Base-by-base conservation (phyloP, 2,888 invertebrate genomes). In the Adelphocoris suturalis region DNA sequence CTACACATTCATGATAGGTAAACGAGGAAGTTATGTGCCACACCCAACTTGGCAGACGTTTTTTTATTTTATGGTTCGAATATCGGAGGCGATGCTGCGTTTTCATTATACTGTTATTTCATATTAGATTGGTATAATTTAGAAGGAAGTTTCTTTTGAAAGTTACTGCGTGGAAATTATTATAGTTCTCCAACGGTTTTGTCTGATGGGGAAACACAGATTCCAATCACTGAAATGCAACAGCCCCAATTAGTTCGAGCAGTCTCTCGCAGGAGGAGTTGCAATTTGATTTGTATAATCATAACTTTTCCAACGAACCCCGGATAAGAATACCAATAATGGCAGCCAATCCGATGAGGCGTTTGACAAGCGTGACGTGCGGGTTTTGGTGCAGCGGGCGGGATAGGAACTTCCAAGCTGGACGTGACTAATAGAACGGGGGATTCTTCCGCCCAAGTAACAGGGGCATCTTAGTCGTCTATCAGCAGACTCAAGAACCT, bases 191-290 rank as follows among this genome's bases (percentile, higher is more conserved):
- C 23, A 68, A 12, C n/a, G 68, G n/a, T 68, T 68, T 68, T 68
- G 68, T 68, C 68, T 68, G 23, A 68, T 23, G 68, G 27, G 68
- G 68, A 68, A 68, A 23, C 27, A 68, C 68, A 68, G 68, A 68
- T 23, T 23, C 23, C 68, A 11, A 68, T 68, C 68, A 68, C 23
- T 11, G 68, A 23, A 23, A 57, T 57, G 19, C 23, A 52, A 52
- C 23, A 5, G 19, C 68, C 19, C 5, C 23, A 68, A 68, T 68
- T 23, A 68, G 68, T 23, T 68, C 68, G 19, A 23, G 68, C 68
- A 68, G 68, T 68, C 12, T 7, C 23, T 68, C 3, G 1, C 68
- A 12, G 12, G 68, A 12, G 12, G 68, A 27, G 68, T 68, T 23
- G 68, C 68, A 13, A 19, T 68, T 68, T 61, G 61, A 61, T 61